A percentile compares a stretch with the other conserved stretches of the same genome.
Evolutionary conservation across 2,888 invertebrate species (phyloP).

Genomic region (Creontiades dilutus): DNA sequence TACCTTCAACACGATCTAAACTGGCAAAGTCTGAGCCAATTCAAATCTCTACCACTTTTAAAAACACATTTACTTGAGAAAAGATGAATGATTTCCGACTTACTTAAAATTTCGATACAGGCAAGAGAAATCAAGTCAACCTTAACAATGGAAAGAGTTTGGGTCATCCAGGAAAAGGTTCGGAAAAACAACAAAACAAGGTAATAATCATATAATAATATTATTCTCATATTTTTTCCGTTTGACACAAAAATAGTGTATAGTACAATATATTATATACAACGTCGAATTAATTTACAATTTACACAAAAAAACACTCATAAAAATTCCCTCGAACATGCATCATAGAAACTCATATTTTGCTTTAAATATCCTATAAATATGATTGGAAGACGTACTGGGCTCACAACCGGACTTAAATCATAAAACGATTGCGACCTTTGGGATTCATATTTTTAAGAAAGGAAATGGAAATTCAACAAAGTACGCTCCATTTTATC

Average conservation of each 20-base stretch:
- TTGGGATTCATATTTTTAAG: conserved; percentile 32
- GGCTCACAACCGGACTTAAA: conserved; percentile 63
- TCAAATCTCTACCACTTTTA: no score
- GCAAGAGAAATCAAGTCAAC: no score
- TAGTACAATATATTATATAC: conserved; percentile 65
- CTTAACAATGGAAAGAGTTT: no score
- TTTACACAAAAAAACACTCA: conserved; percentile 51
- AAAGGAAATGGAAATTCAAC: not conserved
- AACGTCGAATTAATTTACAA: conserved; percentile 60
- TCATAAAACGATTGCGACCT: conserved; percentile 4
- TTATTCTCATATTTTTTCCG: conserved; percentile 48
- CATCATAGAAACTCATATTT: conserved; percentile 3
- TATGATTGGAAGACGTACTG: conserved; percentile 61
- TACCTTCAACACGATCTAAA: no score
- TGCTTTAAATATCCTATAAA: conserved; percentile 23
- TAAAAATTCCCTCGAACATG: not conserved
- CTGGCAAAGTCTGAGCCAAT: no score
- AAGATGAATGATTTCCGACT: no score
- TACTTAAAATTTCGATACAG: no score
- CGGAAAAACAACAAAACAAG: not conserved
- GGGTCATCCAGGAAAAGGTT: not conserved
- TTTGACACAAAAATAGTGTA: conserved; percentile 67
- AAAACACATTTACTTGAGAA: no score
- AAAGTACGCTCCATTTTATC: conserved; percentile 17
- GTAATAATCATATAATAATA: conserved; percentile 37